Evolutionary conservation across 1,140 invertebrate species (phyloP).

Genomic region (Paralvinella palmiformis): DNA sequence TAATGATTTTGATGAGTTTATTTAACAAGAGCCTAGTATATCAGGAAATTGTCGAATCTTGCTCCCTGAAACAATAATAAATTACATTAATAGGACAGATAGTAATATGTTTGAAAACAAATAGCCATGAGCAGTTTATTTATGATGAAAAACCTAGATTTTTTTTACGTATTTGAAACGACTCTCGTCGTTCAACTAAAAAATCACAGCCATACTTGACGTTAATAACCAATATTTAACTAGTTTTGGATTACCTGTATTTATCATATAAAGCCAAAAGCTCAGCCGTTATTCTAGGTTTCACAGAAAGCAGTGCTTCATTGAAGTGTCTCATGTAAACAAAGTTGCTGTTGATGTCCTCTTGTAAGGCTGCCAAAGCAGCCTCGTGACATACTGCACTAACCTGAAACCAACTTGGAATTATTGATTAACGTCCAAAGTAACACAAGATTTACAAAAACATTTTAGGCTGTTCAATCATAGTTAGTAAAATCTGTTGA

Average conservation of each 20-base stretch:
- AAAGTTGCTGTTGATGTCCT: constrained; percentile 57
- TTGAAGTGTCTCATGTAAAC: constrained; percentile 63
- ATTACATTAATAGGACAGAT: too few species aligned
- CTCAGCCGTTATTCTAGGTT: constrained; percentile 63
- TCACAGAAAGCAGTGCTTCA: constrained; percentile 60
- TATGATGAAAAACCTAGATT: too few species aligned
- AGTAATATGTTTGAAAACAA: too few species aligned
- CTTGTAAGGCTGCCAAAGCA: constrained; percentile 69
- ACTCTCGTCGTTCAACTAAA: too few species aligned
- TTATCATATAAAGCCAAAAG: constrained; percentile 66
- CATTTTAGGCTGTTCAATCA: not conserved
- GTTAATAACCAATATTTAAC: too few species aligned
- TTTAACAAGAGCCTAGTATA: too few species aligned
- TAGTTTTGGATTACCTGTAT: constrained; percentile 47
- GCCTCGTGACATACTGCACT: constrained; percentile 81
- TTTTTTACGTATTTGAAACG: too few species aligned
- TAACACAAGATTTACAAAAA: not conserved
- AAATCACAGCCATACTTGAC: too few species aligned
- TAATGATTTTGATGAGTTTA: too few species aligned
- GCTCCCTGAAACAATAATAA: too few species aligned
- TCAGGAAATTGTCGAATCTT: too few species aligned
- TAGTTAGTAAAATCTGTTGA: not conserved
- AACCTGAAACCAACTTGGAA: constrained; percentile 49
- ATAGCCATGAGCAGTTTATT: too few species aligned
- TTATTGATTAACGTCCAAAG: not conserved